Base-by-base conservation (phyloP, 2,113 vertebrate genomes). In the Turdus rufiventris region DNA sequence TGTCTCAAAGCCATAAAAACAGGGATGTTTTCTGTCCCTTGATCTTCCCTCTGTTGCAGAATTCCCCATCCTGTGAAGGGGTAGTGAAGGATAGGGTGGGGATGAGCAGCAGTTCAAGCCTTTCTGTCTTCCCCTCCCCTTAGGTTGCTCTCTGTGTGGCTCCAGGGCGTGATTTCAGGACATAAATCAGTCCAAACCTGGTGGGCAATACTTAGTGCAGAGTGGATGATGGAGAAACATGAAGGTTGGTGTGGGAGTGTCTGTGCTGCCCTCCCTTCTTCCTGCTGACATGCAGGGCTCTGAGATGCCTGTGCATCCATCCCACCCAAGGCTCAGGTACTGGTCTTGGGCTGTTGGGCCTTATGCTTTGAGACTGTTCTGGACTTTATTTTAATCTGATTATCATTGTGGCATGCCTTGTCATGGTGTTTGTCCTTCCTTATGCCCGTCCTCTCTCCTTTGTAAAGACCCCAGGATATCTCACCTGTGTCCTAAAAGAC, bases 201-300 rank as follows among this genome's bases (percentile, higher is more conserved):
- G 5, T 57, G 50, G 12, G 20, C 6, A 7, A 6, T 13, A 14
- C 31, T 51, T 12, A 14, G 28, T 0, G 0, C 31, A 9, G 45
- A 19, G n/a, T 20, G 28, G 40, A 9, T 80, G 58, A 29, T 45
- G 26, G 18, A 43, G 29, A 28, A 56, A 31, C 1, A 0, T n/a
- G 45, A 23, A 47, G 43, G 12, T 61, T 74, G 56, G 10, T 40
- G 34, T 80, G 56, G 50, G 36, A 65, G 47, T 50, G 75, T 23
- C n/a, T 75, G 34, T 78, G 79, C 38, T 71, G 38, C 66, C 18
- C 7, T 72, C 45, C 21, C 17, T 79, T 57, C 34, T 74, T 5
- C 17, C 14, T 6, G 1, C 16, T 45, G 65, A 51, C 16, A 3
- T 72, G 5, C 8, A 23, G 42, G n/a, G 14, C 34, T 77, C 63